Conservation (phyloP, 2,888 invertebrate species). For the Luperina nickerlii region DNA sequence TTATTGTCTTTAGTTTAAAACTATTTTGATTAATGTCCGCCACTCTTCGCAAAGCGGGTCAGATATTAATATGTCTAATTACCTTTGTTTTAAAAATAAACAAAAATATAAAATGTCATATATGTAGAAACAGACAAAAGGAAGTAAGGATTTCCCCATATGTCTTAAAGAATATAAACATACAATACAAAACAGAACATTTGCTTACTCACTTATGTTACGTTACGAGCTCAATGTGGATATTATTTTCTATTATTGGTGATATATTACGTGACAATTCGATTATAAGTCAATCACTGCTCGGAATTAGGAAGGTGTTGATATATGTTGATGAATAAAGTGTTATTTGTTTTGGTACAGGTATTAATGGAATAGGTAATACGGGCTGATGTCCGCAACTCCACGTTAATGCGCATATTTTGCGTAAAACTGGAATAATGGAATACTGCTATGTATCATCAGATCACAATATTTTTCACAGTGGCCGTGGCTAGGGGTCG, state of each 20-base stretch:
- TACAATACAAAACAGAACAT: background rate
- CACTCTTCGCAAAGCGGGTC: slow-evolving; percentile 11
- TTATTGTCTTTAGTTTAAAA: background rate
- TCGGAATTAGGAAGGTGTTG: slow-evolving; percentile 3
- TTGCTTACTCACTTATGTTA: background rate
- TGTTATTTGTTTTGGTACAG: slow-evolving; percentile 5
- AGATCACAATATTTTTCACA: slow-evolving; percentile 9
- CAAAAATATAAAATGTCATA: background rate
- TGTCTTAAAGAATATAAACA: background rate
- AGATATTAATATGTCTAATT: background rate
- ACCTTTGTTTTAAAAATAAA: background rate
- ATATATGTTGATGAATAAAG: slow-evolving; percentile 13
- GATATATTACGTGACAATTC: slow-evolving; percentile 43
- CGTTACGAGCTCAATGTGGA: background rate
- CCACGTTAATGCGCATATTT: too few species aligned
- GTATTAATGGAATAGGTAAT: background rate
- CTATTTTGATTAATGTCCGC: slow-evolving; percentile 4
- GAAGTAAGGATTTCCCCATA: background rate
- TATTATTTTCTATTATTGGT: slow-evolving; percentile 33
- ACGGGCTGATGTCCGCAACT: too few species aligned
- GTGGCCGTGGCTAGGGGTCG: background rate
- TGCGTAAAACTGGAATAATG: background rate
- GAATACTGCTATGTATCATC: slow-evolving; percentile 1
- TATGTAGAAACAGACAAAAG: background rate
- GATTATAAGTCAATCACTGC: slow-evolving; percentile 45